Percentiles rank a stretch among this genome's conserved stretches.
phyloP scores from a whole-genome alignment of 1,140 invertebrate species.

The Brachionus calyciflorus region DNA sequence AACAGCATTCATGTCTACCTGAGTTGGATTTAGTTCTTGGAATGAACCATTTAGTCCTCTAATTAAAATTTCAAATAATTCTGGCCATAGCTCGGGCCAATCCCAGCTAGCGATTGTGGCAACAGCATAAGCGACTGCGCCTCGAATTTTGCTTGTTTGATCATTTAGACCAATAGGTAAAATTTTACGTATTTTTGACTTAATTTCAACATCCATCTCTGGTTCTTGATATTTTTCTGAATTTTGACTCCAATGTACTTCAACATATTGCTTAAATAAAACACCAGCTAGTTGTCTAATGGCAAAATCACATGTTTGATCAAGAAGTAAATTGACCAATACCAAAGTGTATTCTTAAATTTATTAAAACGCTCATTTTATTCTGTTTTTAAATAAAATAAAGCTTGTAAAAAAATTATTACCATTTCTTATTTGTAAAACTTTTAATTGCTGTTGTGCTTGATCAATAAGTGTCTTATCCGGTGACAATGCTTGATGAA shows the following conservation, averaged over 20 bases:
- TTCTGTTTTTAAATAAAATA: not conserved
- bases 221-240: constrained; percentile 68
- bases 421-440: constrained; percentile 38
- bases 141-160: constrained; percentile 70
- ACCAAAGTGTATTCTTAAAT: constrained; percentile 32
- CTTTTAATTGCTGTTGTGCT: constrained; percentile 28
- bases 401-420: not conserved
- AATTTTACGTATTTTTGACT: constrained; percentile 68
- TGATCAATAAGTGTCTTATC: constrained; percentile 15
- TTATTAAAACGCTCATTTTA: not conserved
- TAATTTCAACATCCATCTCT: constrained; percentile 65
- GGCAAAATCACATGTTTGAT: constrained; percentile 50
- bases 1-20: constrained; percentile 62
- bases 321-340: constrained; percentile 42
- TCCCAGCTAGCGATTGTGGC: constrained; percentile 74
- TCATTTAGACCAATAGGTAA: constrained; percentile 70
- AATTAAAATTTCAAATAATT: constrained; percentile 71
- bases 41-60: constrained; percentile 61
- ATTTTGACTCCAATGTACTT: constrained; percentile 69
- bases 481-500: constrained; percentile 11
- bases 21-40: constrained; percentile 54
- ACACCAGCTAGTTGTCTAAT: constrained; percentile 71
- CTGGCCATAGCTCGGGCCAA: constrained; percentile 75
- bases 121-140: constrained; percentile 72
- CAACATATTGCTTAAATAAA: constrained; percentile 73